Conservation (phyloP, 2,888 invertebrate species). For the Meloe dianella region DNA sequence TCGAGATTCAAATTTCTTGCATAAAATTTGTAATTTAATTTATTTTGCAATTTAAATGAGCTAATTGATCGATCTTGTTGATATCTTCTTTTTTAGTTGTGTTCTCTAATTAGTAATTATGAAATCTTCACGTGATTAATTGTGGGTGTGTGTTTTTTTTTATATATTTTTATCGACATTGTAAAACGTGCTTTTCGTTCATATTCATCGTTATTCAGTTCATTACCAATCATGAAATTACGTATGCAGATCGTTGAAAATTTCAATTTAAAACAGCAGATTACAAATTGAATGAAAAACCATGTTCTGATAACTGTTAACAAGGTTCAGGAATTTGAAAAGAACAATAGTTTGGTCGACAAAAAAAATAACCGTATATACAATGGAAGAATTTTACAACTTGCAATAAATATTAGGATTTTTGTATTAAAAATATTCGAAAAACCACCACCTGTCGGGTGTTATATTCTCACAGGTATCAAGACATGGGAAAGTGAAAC, state of each 20-base stretch:
- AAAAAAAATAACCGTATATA: not conserved
- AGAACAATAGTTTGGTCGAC: constrained; percentile 9
- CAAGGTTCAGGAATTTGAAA: constrained; percentile 33
- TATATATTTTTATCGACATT: constrained; percentile 9
- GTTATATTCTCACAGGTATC: not conserved
- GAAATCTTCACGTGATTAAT: constrained; percentile 10
- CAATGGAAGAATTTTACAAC: not conserved
- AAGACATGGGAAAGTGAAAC: not conserved
- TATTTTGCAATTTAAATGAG: not conserved
- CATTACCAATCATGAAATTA: constrained; percentile 19
- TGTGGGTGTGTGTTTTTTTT: constrained; percentile 10
- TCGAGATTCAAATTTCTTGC: not conserved
- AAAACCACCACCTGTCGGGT: constrained; percentile 19
- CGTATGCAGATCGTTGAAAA: constrained; percentile 22
- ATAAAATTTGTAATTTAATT: constrained; percentile 1
- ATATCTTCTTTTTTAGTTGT: not conserved
- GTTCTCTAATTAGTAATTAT: constrained; percentile 1
- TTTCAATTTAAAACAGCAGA: constrained; percentile 20
- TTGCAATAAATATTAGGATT: constrained; percentile 10
- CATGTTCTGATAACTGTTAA: constrained; percentile 43
- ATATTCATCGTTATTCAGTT: constrained; percentile 15
- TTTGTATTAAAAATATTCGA: not conserved
- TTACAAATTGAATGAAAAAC: constrained; percentile 32
- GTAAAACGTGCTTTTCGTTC: constrained; percentile 19
- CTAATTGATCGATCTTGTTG: not conserved